Conservation (phyloP, 1,140 invertebrate species). For the Piezodorus guildinii region DNA sequence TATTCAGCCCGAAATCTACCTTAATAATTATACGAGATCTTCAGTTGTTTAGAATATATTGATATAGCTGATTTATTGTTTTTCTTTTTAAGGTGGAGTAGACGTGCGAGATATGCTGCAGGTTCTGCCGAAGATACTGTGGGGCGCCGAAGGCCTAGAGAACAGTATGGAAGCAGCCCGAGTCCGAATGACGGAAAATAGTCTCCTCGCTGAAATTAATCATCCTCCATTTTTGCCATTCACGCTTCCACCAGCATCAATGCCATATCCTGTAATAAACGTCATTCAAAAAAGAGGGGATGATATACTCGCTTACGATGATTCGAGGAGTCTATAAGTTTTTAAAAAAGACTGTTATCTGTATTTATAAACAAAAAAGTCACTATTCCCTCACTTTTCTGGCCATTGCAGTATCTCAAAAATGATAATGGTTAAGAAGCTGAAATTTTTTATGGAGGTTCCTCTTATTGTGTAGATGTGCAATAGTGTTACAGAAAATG, state of each 20-base stretch:
- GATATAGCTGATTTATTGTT: background rate
- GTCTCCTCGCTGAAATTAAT: background rate
- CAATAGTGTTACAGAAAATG: too few relatives aligned
- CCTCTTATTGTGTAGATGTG: too few relatives aligned
- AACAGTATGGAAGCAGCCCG: background rate
- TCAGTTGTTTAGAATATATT: too few relatives aligned
- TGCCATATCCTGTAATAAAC: constrained; percentile 45
- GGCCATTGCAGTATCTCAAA: too few relatives aligned
- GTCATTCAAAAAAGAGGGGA: constrained; percentile 45
- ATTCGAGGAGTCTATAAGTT: background rate
- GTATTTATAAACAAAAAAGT: too few relatives aligned
- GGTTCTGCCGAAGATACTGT: constrained; percentile 13
- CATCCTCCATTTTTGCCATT: background rate
- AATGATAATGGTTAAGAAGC: too few relatives aligned
- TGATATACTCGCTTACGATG: constrained; percentile 32
- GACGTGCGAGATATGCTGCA: constrained; percentile 9
- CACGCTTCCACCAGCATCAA: constrained; percentile 24
- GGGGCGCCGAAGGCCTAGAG: background rate
- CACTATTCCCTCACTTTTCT: too few relatives aligned
- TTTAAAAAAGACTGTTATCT: too few relatives aligned
- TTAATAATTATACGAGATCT: too few relatives aligned
- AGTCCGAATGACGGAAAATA: background rate
- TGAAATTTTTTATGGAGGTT: too few relatives aligned
- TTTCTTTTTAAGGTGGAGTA: constrained; percentile 14
- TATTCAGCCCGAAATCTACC: too few relatives aligned